Evolutionary conservation across 2,113 vertebrate genomes (phyloP).

Genomic region (Corythornis cristatus): DNA sequence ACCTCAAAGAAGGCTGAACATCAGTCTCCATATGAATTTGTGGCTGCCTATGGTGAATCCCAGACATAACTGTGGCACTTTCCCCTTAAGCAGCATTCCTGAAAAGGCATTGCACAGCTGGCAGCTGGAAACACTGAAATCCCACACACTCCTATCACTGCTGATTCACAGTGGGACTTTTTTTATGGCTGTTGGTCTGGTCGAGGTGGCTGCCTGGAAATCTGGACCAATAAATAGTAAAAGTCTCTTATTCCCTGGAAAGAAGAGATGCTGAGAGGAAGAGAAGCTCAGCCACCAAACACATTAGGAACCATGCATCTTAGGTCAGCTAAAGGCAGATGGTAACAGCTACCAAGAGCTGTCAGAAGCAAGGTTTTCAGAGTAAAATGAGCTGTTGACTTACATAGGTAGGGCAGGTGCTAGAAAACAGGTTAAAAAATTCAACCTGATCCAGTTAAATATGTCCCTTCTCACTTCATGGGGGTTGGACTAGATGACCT

Average conservation of each 20-base stretch:
- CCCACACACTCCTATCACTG: rapidly evolving
- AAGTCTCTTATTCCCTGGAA: not conserved
- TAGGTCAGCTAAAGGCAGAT: not conserved
- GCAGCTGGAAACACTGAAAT: not conserved
- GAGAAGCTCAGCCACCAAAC: not conserved
- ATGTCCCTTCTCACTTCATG: not conserved
- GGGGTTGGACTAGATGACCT: not conserved
- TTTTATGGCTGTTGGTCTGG: not conserved
- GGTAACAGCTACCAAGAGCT: not conserved
- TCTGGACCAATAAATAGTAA: not conserved
- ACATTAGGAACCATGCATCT: not conserved
- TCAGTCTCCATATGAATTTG: rapidly evolving
- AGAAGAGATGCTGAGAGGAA: not conserved
- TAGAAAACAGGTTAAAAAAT: not conserved
- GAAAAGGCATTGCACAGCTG: not conserved
- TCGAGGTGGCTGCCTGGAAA: not conserved
- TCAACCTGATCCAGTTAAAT: not conserved
- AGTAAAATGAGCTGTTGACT: not conserved
- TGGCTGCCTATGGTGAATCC: rapidly evolving
- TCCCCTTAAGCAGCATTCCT: not conserved
- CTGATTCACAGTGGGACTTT: rapidly evolving
- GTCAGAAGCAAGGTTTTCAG: not conserved
- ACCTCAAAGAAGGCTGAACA: not conserved
- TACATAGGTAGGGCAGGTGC: not conserved
- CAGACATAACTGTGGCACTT: too few species aligned